Conservation (phyloP, 2,888 invertebrate species). For the Emmelina monodactyla region DNA sequence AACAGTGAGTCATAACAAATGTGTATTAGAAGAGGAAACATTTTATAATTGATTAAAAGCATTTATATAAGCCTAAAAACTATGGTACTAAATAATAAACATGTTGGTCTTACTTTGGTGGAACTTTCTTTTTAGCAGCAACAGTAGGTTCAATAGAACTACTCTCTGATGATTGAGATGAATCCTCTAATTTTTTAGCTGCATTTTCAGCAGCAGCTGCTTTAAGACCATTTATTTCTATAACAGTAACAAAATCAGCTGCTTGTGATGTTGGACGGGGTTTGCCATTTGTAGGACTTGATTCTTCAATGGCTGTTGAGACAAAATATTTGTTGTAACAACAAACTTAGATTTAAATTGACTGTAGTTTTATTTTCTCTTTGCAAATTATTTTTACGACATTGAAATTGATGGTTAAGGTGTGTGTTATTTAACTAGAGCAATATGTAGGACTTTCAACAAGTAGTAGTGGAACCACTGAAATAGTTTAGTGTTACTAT, state of each 20-base stretch:
- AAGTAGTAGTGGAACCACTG: too few relatives aligned
- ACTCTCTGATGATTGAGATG: constrained; percentile 51
- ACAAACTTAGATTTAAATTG: constrained; percentile 1
- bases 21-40: too few relatives aligned
- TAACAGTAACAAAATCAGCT: constrained; percentile 83
- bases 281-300: constrained; percentile 48
- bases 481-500: too few relatives aligned
- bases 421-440: too few relatives aligned
- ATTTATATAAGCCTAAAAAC: too few relatives aligned
- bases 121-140: constrained; percentile 70
- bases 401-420: too few relatives aligned
- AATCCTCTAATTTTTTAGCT: constrained; percentile 30
- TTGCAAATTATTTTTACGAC: too few relatives aligned
- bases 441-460: too few relatives aligned
- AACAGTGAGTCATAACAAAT: too few relatives aligned
- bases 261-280: constrained; percentile 62
- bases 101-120: constrained; percentile 70
- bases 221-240: constrained; percentile 85
- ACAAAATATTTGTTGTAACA: constrained; percentile 11
- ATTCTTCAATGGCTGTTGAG: constrained; percentile 42
- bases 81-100: too few relatives aligned
- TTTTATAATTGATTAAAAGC: too few relatives aligned
- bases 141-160: constrained; percentile 64
- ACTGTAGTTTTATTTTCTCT: too few relatives aligned
- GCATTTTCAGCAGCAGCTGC: constrained; percentile 58